phyloP scores from a whole-genome alignment of 2,797 vertebrate species.

The Falco columbarius region DNA sequence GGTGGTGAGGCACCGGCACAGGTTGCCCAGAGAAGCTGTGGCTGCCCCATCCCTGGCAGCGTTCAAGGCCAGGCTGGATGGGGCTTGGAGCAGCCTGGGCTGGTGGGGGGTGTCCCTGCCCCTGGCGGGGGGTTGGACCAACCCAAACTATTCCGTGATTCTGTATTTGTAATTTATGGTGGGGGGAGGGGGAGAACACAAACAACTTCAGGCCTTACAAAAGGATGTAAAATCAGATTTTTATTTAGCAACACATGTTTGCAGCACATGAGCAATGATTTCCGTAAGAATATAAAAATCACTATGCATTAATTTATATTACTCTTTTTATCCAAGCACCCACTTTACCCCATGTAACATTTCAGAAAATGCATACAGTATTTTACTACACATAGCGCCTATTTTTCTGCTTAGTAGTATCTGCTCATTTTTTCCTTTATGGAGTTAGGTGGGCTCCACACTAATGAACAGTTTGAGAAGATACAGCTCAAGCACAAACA shows the following conservation, averaged over 20 bases:
- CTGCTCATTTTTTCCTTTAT: background rate
- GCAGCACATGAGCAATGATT: background rate
- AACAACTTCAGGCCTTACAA: background rate
- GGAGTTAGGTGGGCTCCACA: background rate
- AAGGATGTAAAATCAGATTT: background rate
- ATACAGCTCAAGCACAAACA: background rate
- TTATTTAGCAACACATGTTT: background rate
- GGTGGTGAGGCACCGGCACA: too few relatives aligned
- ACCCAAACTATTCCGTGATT: background rate
- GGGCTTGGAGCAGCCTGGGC: background rate
- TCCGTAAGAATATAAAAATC: background rate
- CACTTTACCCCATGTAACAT: background rate
- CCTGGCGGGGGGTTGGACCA: background rate
- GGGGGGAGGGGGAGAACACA: too few relatives aligned
- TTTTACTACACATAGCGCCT: background rate
- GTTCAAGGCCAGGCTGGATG: background rate
- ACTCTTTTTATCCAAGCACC: background rate
- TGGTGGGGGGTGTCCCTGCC: background rate
- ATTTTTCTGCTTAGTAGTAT: background rate
- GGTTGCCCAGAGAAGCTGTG: background rate
- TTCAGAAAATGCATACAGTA: background rate
- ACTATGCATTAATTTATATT: background rate
- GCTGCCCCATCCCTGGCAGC: background rate
- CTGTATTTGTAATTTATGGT: background rate
- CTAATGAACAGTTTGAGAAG: background rate